Percentiles rank a stretch among this genome's conserved stretches.
These are phyloP conservation scores for Pilophorus perplexus DNA, from an alignment of 2,888 invertebrate species.

Conservation along the genomic window DNA sequence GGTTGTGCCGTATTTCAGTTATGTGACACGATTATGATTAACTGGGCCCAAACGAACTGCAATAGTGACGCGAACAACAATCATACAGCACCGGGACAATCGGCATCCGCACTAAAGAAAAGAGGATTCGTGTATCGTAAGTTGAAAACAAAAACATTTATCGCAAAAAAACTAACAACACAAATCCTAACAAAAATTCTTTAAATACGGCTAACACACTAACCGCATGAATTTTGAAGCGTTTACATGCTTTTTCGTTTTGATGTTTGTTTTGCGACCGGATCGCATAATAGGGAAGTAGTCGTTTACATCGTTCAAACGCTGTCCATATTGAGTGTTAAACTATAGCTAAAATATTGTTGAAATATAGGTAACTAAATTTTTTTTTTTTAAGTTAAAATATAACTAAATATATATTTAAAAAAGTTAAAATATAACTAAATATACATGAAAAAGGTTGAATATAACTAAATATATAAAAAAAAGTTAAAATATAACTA, in stretches of 20 bases:
- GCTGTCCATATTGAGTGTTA: no score
- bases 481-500: no score
- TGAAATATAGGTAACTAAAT: no score
- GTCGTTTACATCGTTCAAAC: no score
- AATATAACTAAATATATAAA: no score
- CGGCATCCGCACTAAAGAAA: constrained; percentile 42
- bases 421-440: no score
- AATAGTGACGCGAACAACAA: constrained; percentile 47
- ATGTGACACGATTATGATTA: constrained; percentile 45
- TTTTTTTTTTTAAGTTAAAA: no score
- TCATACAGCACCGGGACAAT: constrained; percentile 38
- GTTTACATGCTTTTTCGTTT: background rate
- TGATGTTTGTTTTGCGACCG: background rate
- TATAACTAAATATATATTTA: no score
- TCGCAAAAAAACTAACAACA: no score
- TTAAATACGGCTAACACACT: background rate
- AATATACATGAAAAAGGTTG: no score
- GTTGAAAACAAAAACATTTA: no score
- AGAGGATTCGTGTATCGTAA: constrained; percentile 46
- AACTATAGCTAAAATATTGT: no score
- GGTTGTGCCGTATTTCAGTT: constrained; percentile 40
- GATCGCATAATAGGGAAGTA: background rate
- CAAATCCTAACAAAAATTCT: constrained; percentile 29
- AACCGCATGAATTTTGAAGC: background rate
- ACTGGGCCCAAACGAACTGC: constrained; percentile 46